Percentiles rank a stretch among this genome's conserved stretches.
These are phyloP conservation scores for Siniperca obscura DNA, from an alignment of 2,797 vertebrate genomes.

Conservation along the genomic window DNA sequence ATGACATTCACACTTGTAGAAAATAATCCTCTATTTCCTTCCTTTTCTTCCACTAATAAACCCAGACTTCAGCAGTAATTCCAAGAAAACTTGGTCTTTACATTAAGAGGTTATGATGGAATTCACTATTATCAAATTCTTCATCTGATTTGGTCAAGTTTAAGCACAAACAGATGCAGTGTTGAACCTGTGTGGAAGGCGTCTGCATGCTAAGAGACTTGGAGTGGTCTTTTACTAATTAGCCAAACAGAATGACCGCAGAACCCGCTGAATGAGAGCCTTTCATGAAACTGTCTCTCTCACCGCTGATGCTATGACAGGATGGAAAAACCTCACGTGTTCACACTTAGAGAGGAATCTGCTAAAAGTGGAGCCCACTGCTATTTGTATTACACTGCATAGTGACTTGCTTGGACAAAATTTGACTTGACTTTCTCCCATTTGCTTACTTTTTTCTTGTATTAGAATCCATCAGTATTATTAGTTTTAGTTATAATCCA, in stretches of 20 bases:
- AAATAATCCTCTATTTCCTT: conserved; percentile 10
- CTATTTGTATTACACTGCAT: background rate
- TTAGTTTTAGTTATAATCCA: background rate
- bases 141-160: conserved; percentile 36
- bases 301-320: conserved; percentile 37
- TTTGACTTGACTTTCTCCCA: background rate
- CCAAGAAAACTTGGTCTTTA: conserved; percentile 4
- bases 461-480: background rate
- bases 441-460: background rate
- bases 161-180: conserved; percentile 55
- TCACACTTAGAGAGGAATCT: conserved; percentile 27
- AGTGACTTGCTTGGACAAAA: background rate
- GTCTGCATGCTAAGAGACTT: conserved; percentile 77
- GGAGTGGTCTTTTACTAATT: conserved; percentile 69
- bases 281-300: conserved; percentile 73
- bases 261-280: conserved; percentile 68
- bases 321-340: conserved; percentile 41
- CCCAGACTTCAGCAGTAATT: background rate
- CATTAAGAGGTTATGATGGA: conserved; percentile 32
- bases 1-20: background rate
- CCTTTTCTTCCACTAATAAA: conserved; percentile 4
- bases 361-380: background rate
- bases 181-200: conserved; percentile 54
- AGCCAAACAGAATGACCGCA: conserved; percentile 63
- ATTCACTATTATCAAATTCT: conserved; percentile 29